Evolutionary conservation across 2,797 vertebrate species (phyloP).

Genomic region (Cichlasoma orientale): DNA sequence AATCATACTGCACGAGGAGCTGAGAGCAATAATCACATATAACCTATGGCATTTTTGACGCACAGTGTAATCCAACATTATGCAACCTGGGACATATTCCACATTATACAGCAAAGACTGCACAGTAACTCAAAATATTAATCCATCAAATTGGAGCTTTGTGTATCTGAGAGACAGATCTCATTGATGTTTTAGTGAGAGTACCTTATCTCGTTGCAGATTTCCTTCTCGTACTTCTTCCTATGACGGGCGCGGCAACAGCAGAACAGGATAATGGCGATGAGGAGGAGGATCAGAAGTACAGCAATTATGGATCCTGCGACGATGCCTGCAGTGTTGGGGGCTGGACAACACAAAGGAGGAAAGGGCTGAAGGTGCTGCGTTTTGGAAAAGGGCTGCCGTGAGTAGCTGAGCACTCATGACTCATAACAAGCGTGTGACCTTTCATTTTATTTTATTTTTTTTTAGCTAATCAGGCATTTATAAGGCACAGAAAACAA

Average conservation of each 20-base stretch:
- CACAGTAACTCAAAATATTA: neutral
- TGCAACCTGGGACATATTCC: neutral
- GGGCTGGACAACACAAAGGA: constrained; percentile 77
- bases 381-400: neutral
- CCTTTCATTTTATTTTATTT: neutral
- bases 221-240: constrained; percentile 98
- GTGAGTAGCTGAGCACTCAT: neutral
- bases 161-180: neutral
- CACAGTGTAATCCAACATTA: constrained; percentile 14
- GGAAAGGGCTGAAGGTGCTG: neutral
- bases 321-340: constrained; percentile 88
- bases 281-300: constrained; percentile 85
- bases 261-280: constrained; percentile 88
- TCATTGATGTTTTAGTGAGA: neutral
- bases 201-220: constrained; percentile 97
- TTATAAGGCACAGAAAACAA: neutral
- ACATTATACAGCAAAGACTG: neutral
- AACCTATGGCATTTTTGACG: neutral
- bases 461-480: neutral
- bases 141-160: neutral
- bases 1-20: constrained; percentile 1
- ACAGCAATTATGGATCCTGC: constrained; percentile 86
- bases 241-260: constrained; percentile 88
- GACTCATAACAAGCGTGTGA: neutral
- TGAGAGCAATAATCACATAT: constrained; percentile 15